phyloP scores from a whole-genome alignment of 23 tunicate species.

The Ascidia mentula region DNA sequence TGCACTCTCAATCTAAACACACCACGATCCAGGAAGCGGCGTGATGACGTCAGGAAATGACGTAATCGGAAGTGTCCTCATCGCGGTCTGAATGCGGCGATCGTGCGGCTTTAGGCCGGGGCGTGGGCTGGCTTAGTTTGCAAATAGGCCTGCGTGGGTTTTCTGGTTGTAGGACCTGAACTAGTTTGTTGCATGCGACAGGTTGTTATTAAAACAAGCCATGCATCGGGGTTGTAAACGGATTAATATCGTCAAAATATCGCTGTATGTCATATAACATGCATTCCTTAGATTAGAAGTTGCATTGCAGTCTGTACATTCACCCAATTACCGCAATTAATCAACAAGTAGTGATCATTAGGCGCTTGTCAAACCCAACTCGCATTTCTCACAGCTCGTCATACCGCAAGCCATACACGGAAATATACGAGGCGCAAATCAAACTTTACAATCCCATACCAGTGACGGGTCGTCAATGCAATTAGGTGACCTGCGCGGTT shows the following conservation, averaged over 20 bases:
- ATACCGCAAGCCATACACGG: conserved; percentile 7
- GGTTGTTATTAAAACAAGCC: no score
- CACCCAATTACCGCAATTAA: no score
- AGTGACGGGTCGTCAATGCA: neutral
- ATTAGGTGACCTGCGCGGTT: neutral
- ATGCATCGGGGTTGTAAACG: no score
- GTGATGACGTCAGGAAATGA: conserved; percentile 31
- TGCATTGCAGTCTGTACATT: no score
- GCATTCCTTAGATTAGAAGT: no score
- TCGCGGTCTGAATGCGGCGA: conserved; percentile 3
- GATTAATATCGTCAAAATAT: no score
- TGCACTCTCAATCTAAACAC: conserved; percentile 9
- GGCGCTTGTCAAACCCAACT: no score
- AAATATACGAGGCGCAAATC: neutral
- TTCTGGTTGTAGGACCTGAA: neutral
- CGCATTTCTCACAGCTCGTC: no score
- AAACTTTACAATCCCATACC: neutral
- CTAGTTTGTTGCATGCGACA: neutral
- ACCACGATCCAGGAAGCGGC: conserved; percentile 10
- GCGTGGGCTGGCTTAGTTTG: neutral
- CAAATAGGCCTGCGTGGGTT: neutral
- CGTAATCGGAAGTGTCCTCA: conserved; percentile 47
- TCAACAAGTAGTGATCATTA: no score
- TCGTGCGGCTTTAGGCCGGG: neutral
- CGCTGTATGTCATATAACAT: no score